Percentiles rank a stretch among this genome's conserved stretches.
Evolutionary conservation across 2,888 invertebrate genomes (phyloP).

Genomic region (Amiota communis): DNA sequence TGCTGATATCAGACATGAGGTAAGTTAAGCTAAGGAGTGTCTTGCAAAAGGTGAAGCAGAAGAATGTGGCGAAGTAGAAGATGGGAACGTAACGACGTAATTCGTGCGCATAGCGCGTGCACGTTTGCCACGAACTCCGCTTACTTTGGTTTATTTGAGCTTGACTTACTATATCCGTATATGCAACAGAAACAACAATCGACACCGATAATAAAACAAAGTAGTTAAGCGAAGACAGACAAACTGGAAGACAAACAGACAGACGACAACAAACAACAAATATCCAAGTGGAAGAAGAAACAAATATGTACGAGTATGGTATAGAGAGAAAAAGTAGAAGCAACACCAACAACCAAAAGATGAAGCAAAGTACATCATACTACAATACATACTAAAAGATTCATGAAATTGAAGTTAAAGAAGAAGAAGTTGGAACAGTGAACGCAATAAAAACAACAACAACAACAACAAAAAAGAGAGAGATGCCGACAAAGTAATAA

Average conservation of each 20-base stretch:
- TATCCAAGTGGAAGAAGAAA: constrained; percentile 2
- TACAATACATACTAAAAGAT: too few species aligned
- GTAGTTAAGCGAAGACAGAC: constrained; percentile 19
- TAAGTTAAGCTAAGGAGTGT: neutral
- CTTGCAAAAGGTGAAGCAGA: neutral
- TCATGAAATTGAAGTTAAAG: neutral
- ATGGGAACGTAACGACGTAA: neutral
- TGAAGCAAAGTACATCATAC: too few species aligned
- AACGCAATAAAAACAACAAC: constrained; percentile 56
- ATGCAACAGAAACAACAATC: neutral
- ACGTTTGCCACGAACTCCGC: neutral
- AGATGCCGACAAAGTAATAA: constrained; percentile 72
- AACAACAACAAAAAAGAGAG: constrained; percentile 53
- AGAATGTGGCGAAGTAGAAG: neutral
- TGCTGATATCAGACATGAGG: constrained; percentile 63
- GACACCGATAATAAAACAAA: constrained; percentile 26
- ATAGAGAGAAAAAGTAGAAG: too few species aligned
- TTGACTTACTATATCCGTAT: neutral
- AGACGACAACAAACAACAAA: constrained; percentile 1
- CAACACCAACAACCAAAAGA: too few species aligned
- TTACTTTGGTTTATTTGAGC: neutral
- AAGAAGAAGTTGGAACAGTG: neutral
- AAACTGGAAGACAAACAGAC: neutral
- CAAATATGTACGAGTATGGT: too few species aligned
- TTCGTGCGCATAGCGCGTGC: neutral